Conservation (phyloP, 2,113 vertebrate genomes). For the Mesembrinibis cayennensis region DNA sequence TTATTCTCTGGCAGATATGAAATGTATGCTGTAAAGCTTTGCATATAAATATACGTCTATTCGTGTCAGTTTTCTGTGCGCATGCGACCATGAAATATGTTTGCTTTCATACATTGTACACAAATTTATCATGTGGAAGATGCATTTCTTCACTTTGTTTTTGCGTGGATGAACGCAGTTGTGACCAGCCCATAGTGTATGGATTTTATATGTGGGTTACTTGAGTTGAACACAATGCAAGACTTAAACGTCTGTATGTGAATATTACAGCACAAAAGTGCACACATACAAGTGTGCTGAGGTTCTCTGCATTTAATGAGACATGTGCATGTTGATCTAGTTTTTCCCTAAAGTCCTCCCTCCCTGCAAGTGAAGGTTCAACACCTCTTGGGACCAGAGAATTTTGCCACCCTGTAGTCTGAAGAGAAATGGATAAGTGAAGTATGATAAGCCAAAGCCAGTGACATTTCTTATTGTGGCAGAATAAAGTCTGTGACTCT, state of each 20-base stretch:
- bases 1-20: not conserved
- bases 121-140: not conserved
- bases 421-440: not conserved
- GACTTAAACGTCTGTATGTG: not conserved
- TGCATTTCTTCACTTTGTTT: not conserved
- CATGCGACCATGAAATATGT: not conserved
- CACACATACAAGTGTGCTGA: not conserved
- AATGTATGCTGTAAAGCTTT: not conserved
- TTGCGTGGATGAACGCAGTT: not conserved
- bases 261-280: not conserved
- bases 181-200: not conserved
- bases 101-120: not conserved
- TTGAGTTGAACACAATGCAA: not conserved
- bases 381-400: not conserved
- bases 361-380: not conserved
- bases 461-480: not conserved
- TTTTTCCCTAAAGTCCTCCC: not conserved
- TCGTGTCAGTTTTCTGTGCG: not conserved
- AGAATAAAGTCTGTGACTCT: not conserved
- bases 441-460: not conserved
- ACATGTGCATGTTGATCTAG: not conserved
- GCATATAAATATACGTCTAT: not conserved
- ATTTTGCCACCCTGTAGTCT: not conserved
- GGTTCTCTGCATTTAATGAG: not conserved
- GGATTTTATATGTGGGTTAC: not conserved